Percentiles rank a stretch among this genome's conserved stretches.
Evolutionary conservation across 2,113 vertebrate species (phyloP).

Genomic region (Pollimyrus isidori): DNA sequence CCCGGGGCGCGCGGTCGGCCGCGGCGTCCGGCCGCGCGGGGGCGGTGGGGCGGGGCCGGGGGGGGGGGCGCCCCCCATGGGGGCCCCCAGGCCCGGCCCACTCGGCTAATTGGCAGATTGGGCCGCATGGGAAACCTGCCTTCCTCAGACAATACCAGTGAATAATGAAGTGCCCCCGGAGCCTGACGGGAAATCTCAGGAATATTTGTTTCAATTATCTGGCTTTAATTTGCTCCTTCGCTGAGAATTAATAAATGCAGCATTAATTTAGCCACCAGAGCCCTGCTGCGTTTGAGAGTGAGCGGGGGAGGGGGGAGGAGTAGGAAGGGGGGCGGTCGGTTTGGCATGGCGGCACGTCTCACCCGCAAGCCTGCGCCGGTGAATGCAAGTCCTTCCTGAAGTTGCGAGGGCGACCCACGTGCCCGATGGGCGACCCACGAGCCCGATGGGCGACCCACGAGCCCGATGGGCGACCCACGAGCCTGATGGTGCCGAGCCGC

Average conservation of each 20-base stretch:
- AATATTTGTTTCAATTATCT: conserved; percentile 51
- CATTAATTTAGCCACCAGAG: conserved; percentile 55
- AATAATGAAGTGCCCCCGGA: conserved; percentile 43
- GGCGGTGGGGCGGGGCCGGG: too few species aligned
- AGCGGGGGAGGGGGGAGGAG: background rate
- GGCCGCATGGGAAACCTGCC: conserved; percentile 40
- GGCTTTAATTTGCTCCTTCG: conserved; percentile 33
- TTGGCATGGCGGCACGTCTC: background rate
- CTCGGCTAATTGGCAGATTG: conserved; percentile 50
- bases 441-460: background rate
- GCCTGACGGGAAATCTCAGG: conserved; percentile 31
- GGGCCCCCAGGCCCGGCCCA: conserved; percentile 3
- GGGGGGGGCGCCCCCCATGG: too few species aligned
- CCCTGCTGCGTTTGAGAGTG: conserved; percentile 13
- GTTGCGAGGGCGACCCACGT: background rate
- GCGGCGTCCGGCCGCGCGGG: too few species aligned
- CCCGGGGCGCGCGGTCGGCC: too few species aligned
- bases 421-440: too few species aligned
- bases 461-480: too few species aligned
- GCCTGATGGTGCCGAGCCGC: conserved; percentile 44
- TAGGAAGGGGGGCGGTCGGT: background rate
- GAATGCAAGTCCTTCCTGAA: background rate
- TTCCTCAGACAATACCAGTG: conserved; percentile 50
- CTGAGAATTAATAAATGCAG: conserved; percentile 42
- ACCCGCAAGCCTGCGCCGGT: background rate